phyloP scores from a whole-genome alignment of 2,888 invertebrate genomes.

The Drosophila testacea region DNA sequence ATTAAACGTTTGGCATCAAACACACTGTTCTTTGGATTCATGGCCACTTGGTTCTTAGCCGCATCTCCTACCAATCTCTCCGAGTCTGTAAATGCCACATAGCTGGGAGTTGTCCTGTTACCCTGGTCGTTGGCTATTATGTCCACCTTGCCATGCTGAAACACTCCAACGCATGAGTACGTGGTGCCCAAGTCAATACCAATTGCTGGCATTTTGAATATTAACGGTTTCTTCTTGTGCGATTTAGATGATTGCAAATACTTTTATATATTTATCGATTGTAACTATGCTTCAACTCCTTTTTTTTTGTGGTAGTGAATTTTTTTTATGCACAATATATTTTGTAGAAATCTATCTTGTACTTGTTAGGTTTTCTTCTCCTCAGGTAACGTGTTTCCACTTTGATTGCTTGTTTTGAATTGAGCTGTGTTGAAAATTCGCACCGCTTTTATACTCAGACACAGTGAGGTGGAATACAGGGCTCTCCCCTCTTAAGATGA shows the following conservation, averaged over 20 bases:
- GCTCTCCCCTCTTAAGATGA: background rate
- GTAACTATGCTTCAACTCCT: background rate
- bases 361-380: too few relatives aligned
- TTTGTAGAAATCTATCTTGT: background rate
- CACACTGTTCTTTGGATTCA: slow-evolving; percentile 95
- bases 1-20: slow-evolving; percentile 98
- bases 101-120: slow-evolving; percentile 92
- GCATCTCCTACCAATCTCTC: slow-evolving; percentile 94
- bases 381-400: slow-evolving; percentile 89
- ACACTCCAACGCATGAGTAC: slow-evolving; percentile 93
- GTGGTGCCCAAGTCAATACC: slow-evolving; percentile 87
- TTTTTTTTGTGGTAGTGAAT: background rate
- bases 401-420: slow-evolving; percentile 37
- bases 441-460: slow-evolving; percentile 51
- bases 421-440: slow-evolving; percentile 28
- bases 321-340: background rate
- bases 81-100: slow-evolving; percentile 93
- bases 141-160: slow-evolving; percentile 92
- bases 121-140: slow-evolving; percentile 94
- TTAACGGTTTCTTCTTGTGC: too few relatives aligned
- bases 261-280: background rate
- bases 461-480: slow-evolving; percentile 26
- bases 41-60: slow-evolving; percentile 93
- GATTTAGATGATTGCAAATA: background rate
- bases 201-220: slow-evolving; percentile 37